Evolutionary conservation across 2,113 vertebrate species (phyloP).

Genomic region (Micronisus gabar): DNA sequence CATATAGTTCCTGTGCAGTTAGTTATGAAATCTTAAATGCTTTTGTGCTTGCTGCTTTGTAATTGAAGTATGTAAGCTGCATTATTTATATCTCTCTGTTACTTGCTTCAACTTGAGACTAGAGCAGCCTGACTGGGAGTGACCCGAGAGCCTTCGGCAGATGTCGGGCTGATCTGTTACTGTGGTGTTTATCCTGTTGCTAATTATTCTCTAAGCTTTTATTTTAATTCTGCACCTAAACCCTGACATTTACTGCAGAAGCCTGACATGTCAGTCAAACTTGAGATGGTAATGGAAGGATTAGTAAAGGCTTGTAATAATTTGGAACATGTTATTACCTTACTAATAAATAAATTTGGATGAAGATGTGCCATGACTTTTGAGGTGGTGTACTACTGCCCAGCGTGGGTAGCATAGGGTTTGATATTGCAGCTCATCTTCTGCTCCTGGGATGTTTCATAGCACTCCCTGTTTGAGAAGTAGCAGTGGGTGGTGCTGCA

Average conservation of each 20-base stretch:
- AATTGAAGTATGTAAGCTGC: neutral
- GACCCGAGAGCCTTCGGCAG: neutral
- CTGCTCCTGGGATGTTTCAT: too few relatives aligned
- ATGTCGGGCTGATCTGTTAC: neutral
- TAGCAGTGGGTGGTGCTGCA: too few relatives aligned
- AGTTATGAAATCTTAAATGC: neutral
- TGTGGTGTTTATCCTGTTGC: neutral
- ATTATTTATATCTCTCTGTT: neutral
- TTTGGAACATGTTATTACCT: conserved; percentile 57
- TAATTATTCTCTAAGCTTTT: neutral
- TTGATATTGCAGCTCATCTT: neutral
- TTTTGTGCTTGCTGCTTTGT: conserved; percentile 60
- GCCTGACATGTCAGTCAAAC: neutral
- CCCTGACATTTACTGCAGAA: conserved; percentile 1
- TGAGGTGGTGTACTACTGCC: neutral
- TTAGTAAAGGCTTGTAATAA: conserved; percentile 39
- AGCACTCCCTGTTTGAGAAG: neutral
- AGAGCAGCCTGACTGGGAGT: neutral
- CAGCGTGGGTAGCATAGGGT: rapidly evolving
- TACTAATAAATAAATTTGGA: conserved; percentile 74
- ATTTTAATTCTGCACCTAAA: neutral
- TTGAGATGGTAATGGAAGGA: neutral
- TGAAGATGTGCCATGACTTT: neutral
- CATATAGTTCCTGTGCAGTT: neutral
- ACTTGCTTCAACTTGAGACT: neutral